A percentile compares a stretch with the other conserved stretches of the same genome.
Conservation (phyloP, 1,140 invertebrate species). For the Solenopsis invicta region DNA sequence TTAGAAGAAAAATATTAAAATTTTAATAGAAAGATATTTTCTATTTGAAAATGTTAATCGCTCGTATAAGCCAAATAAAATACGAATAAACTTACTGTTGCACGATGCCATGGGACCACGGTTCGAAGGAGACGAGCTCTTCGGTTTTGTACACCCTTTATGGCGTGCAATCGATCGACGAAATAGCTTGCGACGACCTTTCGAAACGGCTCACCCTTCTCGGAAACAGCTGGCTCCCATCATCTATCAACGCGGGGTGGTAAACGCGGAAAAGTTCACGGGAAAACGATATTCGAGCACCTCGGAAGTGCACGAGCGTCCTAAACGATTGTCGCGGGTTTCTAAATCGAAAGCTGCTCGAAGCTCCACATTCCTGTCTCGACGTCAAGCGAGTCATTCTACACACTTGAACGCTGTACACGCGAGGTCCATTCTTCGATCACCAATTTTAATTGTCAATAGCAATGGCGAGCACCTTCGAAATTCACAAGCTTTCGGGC, state of each 20-base stretch:
- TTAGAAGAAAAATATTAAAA: background rate
- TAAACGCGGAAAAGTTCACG: conserved; percentile 65
- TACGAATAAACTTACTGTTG: conserved; percentile 54
- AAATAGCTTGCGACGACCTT: conserved; percentile 71
- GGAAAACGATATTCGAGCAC: conserved; percentile 3
- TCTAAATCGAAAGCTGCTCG: background rate
- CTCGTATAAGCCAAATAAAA: background rate
- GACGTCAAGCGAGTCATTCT: background rate
- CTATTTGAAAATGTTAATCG: background rate
- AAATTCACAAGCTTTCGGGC: background rate
- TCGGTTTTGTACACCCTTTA: conserved; percentile 68
- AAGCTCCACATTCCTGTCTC: background rate
- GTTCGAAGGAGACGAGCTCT: conserved; percentile 13
- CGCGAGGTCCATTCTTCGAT: background rate
- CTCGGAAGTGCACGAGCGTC: background rate
- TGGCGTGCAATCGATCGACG: conserved; percentile 68
- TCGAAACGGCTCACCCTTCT: conserved; percentile 71
- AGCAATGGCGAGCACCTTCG: background rate
- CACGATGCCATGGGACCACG: conserved; percentile 41
- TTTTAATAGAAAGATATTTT: background rate
- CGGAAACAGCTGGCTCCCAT: conserved; percentile 75
- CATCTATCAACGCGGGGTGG: conserved; percentile 69
- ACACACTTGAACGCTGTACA: background rate
- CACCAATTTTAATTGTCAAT: background rate
- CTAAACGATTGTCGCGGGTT: background rate